Conservation (phyloP, 2,888 invertebrate genomes). For the Electrophaes corylata region DNA sequence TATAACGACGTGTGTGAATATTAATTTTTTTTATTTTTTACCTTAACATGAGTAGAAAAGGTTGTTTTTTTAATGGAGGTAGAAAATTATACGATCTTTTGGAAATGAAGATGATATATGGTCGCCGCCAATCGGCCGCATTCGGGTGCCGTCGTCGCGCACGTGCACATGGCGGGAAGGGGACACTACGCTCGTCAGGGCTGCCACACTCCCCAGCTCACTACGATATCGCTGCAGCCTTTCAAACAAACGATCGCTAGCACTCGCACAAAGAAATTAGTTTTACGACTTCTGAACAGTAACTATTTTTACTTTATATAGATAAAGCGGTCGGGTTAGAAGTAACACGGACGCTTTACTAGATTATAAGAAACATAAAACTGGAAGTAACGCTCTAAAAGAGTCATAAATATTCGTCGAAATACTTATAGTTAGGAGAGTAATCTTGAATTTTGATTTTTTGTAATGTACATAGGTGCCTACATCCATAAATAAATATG, state of each 20-base stretch:
- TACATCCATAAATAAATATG: too few species aligned
- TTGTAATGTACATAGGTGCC: neutral
- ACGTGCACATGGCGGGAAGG: constrained; percentile 70
- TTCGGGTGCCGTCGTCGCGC: constrained; percentile 74
- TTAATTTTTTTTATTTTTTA: constrained; percentile 21
- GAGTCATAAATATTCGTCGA: constrained; percentile 20
- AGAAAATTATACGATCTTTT: constrained; percentile 34
- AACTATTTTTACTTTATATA: constrained; percentile 43
- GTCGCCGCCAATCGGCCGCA: constrained; percentile 67
- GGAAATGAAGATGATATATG: constrained; percentile 43
- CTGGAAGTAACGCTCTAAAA: constrained; percentile 21
- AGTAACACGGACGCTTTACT: constrained; percentile 22
- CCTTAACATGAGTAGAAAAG: accelerated
- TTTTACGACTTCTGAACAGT: constrained; percentile 44
- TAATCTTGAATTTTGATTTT: neutral
- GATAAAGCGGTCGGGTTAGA: constrained; percentile 35
- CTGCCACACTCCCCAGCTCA: constrained; percentile 40
- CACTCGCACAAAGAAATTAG: constrained; percentile 42
- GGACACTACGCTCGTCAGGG: constrained; percentile 55
- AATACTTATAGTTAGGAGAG: neutral
- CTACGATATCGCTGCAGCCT: constrained; percentile 48
- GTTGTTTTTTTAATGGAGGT: constrained; percentile 23
- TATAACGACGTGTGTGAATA: constrained; percentile 39
- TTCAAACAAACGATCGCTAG: constrained; percentile 33
- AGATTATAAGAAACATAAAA: constrained; percentile 29